Base-by-base conservation (phyloP, 2,797 vertebrate genomes). In the Spheniscus humboldti region DNA sequence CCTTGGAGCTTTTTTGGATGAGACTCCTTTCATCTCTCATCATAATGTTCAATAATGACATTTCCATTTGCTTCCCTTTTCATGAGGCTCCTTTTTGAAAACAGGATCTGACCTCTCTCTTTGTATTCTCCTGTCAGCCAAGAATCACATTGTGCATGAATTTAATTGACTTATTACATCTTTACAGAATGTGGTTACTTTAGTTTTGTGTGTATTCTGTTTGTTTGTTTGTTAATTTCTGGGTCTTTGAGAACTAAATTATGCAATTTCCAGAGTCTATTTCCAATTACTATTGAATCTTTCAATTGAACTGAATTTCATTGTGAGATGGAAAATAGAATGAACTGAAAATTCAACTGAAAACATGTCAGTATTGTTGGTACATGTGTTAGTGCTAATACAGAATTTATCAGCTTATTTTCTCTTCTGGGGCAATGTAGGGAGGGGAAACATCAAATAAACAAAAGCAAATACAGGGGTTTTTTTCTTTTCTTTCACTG, bases 201-300 rank as follows among this genome's bases (percentile, higher is more conserved):
- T 95, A 84, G 93, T 94, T 97, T 83, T 89, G 53, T 96, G 48
- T 95, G 83, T 83, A 78, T 88, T 90, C 45, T 95, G 43, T 95
- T 95, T 96, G 90, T 96, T 96, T 96, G 92, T 96, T 97, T 95
- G 69, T 87, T 97, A 95, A 96, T 98, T 97, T 96, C 76, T 95
- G 77, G 82, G 56, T 72, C 90, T 96, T 97, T 90, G 69, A 90
- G 78, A 97, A 92, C 53, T 22, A 74, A 88, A 87, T 94, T 95
- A 82, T 78, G 82, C 86, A 90, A 85, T 91, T 82, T 88, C 43
- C 91, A 60, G 48, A 77, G 59, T 57, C 88, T 96, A 62, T 96
- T 96, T 96, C 72, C 91, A 88, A 92, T 97, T 97, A 87, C 68
- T 94, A 92, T 93, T 92, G 85, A 97, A 82, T 97, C 84, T 95